These are phyloP conservation scores for Pollenia labialis DNA, from an alignment of 2,888 invertebrate genomes.

Conservation along the genomic window DNA sequence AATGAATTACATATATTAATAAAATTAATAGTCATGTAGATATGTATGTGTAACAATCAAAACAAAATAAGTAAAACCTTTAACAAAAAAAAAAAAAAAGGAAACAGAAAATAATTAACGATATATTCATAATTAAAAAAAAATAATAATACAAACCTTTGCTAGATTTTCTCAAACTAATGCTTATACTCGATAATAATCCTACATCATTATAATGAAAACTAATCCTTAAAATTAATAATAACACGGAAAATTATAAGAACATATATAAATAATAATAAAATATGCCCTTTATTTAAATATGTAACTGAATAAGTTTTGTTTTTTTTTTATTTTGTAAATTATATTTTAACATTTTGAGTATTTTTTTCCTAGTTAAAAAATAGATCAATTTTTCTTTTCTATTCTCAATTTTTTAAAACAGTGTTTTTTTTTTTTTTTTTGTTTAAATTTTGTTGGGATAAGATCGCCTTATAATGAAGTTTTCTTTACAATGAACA, in stretches of 20 bases:
- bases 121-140: constrained; percentile 13
- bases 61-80: constrained; percentile 46
- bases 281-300: constrained; percentile 52
- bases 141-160: constrained; percentile 46
- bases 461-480: too few species aligned
- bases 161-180: constrained; percentile 70
- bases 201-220: constrained; percentile 37
- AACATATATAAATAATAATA: constrained; percentile 29
- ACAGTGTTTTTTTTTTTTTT: too few species aligned
- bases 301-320: constrained; percentile 62
- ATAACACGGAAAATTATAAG: constrained; percentile 27
- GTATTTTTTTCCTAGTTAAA: too few species aligned
- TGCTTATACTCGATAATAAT: constrained; percentile 69
- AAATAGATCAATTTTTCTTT: too few species aligned
- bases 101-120: neutral
- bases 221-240: constrained; percentile 1
- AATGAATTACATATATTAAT: constrained; percentile 68
- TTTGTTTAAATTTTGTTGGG: too few species aligned
- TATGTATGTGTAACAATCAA: constrained; percentile 73
- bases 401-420: too few species aligned
- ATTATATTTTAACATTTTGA: too few species aligned
- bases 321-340: constrained; percentile 1
- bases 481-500: too few species aligned
- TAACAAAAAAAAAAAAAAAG: constrained; percentile 13
- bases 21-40: constrained; percentile 73